Evolutionary conservation across 2,888 invertebrate species (phyloP).

Genomic region (Microdon myrmicae): DNA sequence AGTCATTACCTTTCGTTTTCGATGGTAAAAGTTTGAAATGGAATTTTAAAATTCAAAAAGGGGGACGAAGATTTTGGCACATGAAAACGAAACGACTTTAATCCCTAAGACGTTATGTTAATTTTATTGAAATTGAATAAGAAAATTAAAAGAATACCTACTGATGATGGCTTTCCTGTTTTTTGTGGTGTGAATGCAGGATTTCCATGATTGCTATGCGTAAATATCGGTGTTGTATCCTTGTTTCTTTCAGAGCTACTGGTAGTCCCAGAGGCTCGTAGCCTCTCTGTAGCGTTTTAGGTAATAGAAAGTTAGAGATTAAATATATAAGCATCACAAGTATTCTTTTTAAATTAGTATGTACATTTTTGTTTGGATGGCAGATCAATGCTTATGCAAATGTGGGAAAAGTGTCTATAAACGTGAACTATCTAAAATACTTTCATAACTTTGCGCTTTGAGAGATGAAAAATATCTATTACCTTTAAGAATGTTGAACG

Average conservation of each 20-base stretch:
- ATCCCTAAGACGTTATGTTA: too few relatives aligned
- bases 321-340: constrained; percentile 5
- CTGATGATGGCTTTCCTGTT: constrained; percentile 79
- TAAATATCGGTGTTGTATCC: constrained; percentile 84
- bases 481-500: constrained; percentile 90
- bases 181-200: constrained; percentile 94
- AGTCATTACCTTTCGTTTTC: too few relatives aligned
- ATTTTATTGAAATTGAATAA: too few relatives aligned
- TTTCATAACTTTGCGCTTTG: constrained; percentile 35
- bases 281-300: constrained; percentile 56
- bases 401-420: constrained; percentile 1
- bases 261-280: constrained; percentile 64
- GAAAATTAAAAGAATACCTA: too few relatives aligned
- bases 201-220: constrained; percentile 88
- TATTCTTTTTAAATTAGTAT: constrained; percentile 1
- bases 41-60: too few relatives aligned
- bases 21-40: too few relatives aligned
- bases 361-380: constrained; percentile 5
- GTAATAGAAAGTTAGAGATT: constrained; percentile 1
- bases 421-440: constrained; percentile 13
- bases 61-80: too few relatives aligned
- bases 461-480: constrained; percentile 62
- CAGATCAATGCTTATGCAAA: constrained; percentile 12
- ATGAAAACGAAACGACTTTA: too few relatives aligned
- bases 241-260: constrained; percentile 68